phyloP scores from a whole-genome alignment of 2,888 invertebrate species.

The Orthosia gothica region DNA sequence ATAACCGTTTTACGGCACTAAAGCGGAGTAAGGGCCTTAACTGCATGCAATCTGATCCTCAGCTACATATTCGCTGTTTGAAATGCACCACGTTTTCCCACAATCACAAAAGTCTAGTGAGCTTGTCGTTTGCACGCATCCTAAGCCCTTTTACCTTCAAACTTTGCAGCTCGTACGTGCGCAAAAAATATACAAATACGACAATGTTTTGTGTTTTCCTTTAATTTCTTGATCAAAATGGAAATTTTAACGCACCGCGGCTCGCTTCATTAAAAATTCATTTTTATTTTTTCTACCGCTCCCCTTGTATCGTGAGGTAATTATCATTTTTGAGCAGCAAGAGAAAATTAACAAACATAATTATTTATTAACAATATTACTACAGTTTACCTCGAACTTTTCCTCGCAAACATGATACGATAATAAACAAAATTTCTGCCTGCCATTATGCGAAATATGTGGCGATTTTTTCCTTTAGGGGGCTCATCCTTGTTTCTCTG shows the following conservation, averaged over 20 bases:
- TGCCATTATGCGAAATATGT: slow-evolving; percentile 11
- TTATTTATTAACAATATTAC: slow-evolving; percentile 57
- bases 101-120: slow-evolving; percentile 32
- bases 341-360: slow-evolving; percentile 64
- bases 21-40: not conserved
- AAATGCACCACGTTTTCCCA: slow-evolving; percentile 32
- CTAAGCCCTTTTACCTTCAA: slow-evolving; percentile 33
- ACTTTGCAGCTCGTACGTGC: slow-evolving; percentile 17
- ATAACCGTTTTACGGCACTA: too few relatives aligned
- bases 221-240: slow-evolving; percentile 57
- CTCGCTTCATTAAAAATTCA: slow-evolving; percentile 56
- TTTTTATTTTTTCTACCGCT: slow-evolving; percentile 62
- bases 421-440: slow-evolving; percentile 5
- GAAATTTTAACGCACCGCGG: slow-evolving; percentile 27
- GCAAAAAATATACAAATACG: slow-evolving; percentile 38
- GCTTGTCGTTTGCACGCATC: slow-evolving; percentile 25
- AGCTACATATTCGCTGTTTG: slow-evolving; percentile 29
- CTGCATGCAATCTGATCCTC: slow-evolving; percentile 45
- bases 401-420: not conserved
- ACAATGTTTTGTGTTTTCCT: slow-evolving; percentile 44
- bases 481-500: slow-evolving; percentile 16
- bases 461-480: slow-evolving; percentile 18
- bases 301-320: slow-evolving; percentile 60
- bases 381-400: slow-evolving; percentile 18
- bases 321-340: slow-evolving; percentile 66